Evolutionary conservation across 1,140 invertebrate genomes (phyloP), one percentile per base, ranked within the genome.

Genomic region (Scaptomyza hsui): DNA sequence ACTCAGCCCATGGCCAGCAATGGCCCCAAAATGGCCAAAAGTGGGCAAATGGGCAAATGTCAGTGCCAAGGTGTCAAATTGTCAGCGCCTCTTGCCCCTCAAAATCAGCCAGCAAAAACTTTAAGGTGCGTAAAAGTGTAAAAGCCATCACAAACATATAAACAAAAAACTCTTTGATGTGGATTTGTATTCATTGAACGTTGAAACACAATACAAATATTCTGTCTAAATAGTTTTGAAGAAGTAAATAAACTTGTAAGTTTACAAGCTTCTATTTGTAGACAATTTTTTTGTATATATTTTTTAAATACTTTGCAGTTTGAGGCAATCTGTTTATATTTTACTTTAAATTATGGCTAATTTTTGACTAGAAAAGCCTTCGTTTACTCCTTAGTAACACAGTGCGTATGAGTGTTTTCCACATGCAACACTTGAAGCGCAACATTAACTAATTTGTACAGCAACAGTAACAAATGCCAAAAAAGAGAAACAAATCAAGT

Each of bases 61-160:
- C 81, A 86, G 73, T 78, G 81, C 68, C 81, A 78, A 61, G 77
- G 82, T 86, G 81, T 80, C 77, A 78, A 74, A 85, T 78, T 82
- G 78, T 82, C 78, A 82, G 64, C 74, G 71, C 79, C 78, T 82
- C 55, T 70, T 77, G 78, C 69, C 78, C 68, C 42, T 29, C 26
- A 56, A 68, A 61, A 56, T 45, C 39, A 18, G 18, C 5, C 35
- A 53, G 10, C 32, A n/a, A 19, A 53, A 37, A 19, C 39, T 53
- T 53, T 12, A 52, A 52, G 48, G 24, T 29, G 26, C 6, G 26
- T 29, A 7, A 29, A 29, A 29, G 26, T 29, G 26, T 9, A 29
- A 29, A 29, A 29, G 26, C 26, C 26, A 29, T 29, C 32, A 37
- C 3, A 37, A n/a, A 12, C 32, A n/a, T n/a, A 37, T n/a, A n/a